phyloP scores from a whole-genome alignment of 2,888 invertebrate species.

The Xylophagus ater region DNA sequence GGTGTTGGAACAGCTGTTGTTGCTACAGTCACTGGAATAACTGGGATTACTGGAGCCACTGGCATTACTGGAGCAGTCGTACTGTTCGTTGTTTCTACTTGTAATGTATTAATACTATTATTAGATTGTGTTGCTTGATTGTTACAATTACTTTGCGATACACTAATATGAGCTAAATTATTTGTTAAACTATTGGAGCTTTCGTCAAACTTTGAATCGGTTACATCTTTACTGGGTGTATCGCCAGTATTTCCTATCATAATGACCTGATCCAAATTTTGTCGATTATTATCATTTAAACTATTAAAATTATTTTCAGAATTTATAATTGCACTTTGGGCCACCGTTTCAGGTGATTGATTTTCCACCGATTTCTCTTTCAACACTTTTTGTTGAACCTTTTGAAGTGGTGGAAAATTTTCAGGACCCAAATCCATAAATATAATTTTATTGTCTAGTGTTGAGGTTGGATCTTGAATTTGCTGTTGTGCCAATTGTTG shows the following conservation, averaged over 20 bases:
- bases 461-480: not conserved
- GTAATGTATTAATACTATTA: slow-evolving; percentile 1
- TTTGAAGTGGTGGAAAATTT: slow-evolving; percentile 8
- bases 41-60: not conserved
- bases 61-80: not conserved
- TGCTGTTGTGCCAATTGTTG: not conserved
- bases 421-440: slow-evolving; percentile 22
- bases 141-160: not conserved
- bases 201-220: slow-evolving; percentile 11
- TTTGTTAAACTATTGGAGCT: slow-evolving; percentile 4
- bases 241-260: not conserved
- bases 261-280: not conserved
- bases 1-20: slow-evolving; percentile 15
- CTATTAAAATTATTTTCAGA: slow-evolving; percentile 6
- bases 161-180: slow-evolving; percentile 8
- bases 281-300: slow-evolving; percentile 6
- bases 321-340: slow-evolving; percentile 18
- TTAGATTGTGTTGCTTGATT: not conserved
- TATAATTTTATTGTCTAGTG: slow-evolving; percentile 17
- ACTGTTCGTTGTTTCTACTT: not conserved
- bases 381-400: slow-evolving; percentile 4
- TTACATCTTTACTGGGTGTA: slow-evolving; percentile 6
- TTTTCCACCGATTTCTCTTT: slow-evolving; percentile 9
- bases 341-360: slow-evolving; percentile 4
- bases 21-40: slow-evolving; percentile 13